These are phyloP conservation scores for Nesogale talazaci DNA, from an alignment of 2,113 vertebrate species.

Conservation along the genomic window DNA sequence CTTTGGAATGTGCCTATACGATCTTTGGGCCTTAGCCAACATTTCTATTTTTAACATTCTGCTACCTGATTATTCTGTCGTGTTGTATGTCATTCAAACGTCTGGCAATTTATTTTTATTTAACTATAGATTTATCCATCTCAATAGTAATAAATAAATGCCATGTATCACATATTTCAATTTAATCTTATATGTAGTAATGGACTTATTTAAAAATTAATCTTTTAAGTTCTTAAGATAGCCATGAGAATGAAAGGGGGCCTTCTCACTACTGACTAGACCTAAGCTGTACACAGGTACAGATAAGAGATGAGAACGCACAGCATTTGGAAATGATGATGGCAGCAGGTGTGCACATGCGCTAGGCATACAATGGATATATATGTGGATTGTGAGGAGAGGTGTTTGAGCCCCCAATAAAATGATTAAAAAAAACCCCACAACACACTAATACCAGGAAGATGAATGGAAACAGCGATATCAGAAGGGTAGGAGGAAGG, in stretches of 20 bases:
- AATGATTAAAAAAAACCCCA: no score
- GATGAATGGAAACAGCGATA: no score
- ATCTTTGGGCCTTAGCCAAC: background rate
- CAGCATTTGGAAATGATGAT: no score
- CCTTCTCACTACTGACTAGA: no score
- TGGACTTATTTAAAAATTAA: constrained; percentile 61
- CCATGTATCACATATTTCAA: background rate
- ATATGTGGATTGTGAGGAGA: no score
- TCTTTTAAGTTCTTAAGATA: constrained; percentile 46
- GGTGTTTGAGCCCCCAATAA: no score
- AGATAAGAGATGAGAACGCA: no score
- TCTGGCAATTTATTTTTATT: constrained; percentile 30
- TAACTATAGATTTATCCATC: background rate
- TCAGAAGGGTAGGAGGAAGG: no score
- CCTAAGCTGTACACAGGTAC: no score
- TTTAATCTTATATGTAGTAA: constrained; percentile 50
- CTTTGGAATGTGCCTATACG: background rate
- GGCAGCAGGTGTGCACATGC: no score
- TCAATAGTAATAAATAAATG: background rate
- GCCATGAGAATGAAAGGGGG: background rate
- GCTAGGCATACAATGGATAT: no score
- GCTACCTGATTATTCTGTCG: constrained; percentile 15
- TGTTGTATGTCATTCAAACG: constrained; percentile 26
- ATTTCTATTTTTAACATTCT: constrained; percentile 44
- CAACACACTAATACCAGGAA: no score